These are phyloP conservation scores for Sphaerophoria taeniata DNA, from an alignment of 2,888 invertebrate genomes.

Conservation along the genomic window DNA sequence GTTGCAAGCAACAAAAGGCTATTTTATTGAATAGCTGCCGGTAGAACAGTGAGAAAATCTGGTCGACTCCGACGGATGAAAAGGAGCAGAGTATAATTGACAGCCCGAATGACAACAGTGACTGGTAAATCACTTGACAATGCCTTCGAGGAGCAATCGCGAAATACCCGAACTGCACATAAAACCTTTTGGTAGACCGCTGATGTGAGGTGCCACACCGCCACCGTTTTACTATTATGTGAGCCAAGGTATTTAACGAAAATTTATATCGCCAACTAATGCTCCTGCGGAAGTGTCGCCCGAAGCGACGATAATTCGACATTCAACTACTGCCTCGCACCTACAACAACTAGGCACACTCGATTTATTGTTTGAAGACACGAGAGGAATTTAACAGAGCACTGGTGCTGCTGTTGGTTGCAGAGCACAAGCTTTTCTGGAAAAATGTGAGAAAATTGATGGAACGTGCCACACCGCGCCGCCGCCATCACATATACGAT, in stretches of 20 bases:
- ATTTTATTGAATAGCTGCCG: conserved; percentile 70
- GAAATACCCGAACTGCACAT: conserved; percentile 43
- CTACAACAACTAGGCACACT: conserved; percentile 13
- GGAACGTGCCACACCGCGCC: conserved; percentile 49
- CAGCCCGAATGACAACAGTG: conserved; percentile 66
- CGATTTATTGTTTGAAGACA: conserved; percentile 66
- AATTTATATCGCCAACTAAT: conserved; percentile 66
- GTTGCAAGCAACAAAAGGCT: conserved; percentile 48
- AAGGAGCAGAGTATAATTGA: conserved; percentile 60
- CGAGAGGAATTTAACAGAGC: conserved; percentile 60
- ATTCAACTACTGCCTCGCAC: conserved; percentile 28
- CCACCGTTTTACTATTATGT: conserved; percentile 47
- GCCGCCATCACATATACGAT: conserved; percentile 36
- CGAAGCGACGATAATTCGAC: conserved; percentile 33
- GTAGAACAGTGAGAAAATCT: conserved; percentile 68
- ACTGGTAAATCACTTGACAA: conserved; percentile 75
- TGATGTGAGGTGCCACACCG: conserved; percentile 34
- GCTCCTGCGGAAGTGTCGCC: conserved; percentile 70
- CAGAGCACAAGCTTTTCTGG: conserved; percentile 40
- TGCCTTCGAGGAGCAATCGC: conserved; percentile 40
- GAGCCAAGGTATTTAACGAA: conserved; percentile 56
- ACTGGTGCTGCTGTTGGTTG: conserved; percentile 26
- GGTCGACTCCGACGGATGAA: conserved; percentile 30
- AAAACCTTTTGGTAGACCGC: conserved; percentile 29
- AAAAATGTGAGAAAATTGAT: conserved; percentile 68